phyloP scores from a whole-genome alignment of 2,113 vertebrate genomes.

The Phoxinus phoxinus region DNA sequence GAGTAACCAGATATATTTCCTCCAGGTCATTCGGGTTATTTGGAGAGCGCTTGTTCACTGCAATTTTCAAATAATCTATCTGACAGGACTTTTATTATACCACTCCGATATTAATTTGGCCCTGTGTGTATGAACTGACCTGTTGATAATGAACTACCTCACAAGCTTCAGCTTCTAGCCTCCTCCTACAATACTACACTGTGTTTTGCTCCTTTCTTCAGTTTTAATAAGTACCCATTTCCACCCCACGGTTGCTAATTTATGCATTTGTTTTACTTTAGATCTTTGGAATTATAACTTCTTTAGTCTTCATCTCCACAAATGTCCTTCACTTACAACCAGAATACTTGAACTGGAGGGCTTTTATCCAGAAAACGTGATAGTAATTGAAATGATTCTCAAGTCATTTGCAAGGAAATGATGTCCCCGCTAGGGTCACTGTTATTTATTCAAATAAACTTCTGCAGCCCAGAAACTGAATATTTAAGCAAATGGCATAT shows the following conservation, averaged over 20 bases:
- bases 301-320: not conserved
- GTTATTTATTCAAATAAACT: not conserved
- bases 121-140: not conserved
- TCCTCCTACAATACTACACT: not conserved
- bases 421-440: not conserved
- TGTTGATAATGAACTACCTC: conserved; percentile 2
- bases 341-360: not conserved
- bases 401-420: not conserved
- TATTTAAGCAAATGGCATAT: not conserved
- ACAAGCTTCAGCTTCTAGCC: not conserved
- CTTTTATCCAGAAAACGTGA: not conserved
- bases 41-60: not conserved
- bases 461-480: not conserved
- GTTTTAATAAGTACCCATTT: not conserved
- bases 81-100: not conserved
- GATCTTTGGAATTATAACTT: not conserved
- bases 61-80: not conserved
- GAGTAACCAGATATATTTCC: not conserved
- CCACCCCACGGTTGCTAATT: not conserved
- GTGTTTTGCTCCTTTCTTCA: not conserved
- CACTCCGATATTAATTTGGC: not conserved
- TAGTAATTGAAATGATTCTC: conserved; percentile 5
- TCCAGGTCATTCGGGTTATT: conserved; percentile 7
- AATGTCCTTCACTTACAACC: not conserved
- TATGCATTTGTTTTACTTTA: not conserved